phyloP scores from a whole-genome alignment of 2,888 invertebrate species.

The Acrocyrtus sp. region DNA sequence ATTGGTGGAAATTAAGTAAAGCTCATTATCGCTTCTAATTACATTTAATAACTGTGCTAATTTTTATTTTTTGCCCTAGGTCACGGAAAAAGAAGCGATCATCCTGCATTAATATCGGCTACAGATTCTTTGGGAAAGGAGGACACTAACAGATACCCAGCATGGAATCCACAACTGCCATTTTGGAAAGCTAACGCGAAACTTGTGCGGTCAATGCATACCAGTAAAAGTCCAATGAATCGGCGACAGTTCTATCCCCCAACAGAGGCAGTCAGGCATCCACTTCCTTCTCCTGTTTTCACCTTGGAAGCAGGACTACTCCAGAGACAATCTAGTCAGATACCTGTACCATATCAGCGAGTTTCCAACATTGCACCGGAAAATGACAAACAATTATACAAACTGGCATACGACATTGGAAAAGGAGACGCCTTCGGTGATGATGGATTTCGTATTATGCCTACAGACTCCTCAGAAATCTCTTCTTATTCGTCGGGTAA shows the following conservation, averaged over 20 bases:
- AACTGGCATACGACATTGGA: no score
- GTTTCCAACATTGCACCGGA: no score
- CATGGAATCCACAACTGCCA: neutral
- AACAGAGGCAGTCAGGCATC: neutral
- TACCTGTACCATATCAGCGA: no score
- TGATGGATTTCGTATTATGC: no score
- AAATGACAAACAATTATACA: no score
- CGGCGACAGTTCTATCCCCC: neutral
- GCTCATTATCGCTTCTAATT: neutral
- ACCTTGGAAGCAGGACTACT: no score
- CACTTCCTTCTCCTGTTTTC: no score
- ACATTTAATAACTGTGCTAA: no score
- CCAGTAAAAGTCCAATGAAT: neutral
- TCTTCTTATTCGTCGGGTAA: neutral
- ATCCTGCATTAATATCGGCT: neutral
- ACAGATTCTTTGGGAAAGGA: neutral
- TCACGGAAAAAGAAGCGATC: conserved; percentile 56
- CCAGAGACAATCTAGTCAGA: no score
- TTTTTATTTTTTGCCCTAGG: conserved; percentile 42
- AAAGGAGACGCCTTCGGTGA: no score
- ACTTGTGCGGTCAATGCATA: neutral
- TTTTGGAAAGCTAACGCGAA: neutral
- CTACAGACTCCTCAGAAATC: neutral
- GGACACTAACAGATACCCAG: neutral
- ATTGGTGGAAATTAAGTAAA: neutral